phyloP scores from a whole-genome alignment of 2,888 invertebrate species.

The Drosophila picticornis region DNA sequence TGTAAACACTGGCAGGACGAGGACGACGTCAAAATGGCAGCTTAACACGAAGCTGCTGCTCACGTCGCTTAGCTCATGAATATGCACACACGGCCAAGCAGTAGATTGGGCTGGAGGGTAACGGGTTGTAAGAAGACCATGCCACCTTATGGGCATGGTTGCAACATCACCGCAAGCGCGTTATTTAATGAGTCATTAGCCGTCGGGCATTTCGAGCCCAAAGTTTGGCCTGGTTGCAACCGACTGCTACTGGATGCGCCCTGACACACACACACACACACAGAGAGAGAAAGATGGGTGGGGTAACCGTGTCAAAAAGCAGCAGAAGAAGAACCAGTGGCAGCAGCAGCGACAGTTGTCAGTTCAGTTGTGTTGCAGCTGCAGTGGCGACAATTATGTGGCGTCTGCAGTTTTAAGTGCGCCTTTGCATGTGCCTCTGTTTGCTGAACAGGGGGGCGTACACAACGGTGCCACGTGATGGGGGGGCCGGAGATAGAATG shows the following conservation, averaged over 20 bases:
- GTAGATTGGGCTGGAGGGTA: background rate
- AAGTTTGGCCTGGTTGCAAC: constrained; percentile 48
- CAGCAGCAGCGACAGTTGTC: constrained; percentile 67
- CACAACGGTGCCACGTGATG: background rate
- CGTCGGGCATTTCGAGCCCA: constrained; percentile 39
- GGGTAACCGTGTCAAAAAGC: constrained; percentile 64
- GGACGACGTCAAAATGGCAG: constrained; percentile 72
- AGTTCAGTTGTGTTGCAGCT: constrained; percentile 61
- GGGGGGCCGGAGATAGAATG: background rate
- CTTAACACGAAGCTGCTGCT: constrained; percentile 72
- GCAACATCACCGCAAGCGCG: constrained; percentile 46
- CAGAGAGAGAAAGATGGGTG: background rate
- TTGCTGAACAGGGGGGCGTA: constrained; percentile 41
- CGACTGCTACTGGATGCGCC: constrained; percentile 18
- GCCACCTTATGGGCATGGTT: constrained; percentile 15
- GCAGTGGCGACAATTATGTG: constrained; percentile 71
- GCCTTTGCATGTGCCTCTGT: constrained; percentile 74
- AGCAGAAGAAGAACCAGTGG: constrained; percentile 22
- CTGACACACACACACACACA: background rate
- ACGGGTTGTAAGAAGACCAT: constrained; percentile 17
- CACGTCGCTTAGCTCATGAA: constrained; percentile 69
- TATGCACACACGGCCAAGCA: constrained; percentile 57
- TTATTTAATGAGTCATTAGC: constrained; percentile 79
- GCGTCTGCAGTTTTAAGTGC: constrained; percentile 79
- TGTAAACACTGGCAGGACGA: constrained; percentile 58